These are phyloP conservation scores for Halocynthia roretzi DNA, from an alignment of 23 tunicate genomes.

Conservation along the genomic window DNA sequence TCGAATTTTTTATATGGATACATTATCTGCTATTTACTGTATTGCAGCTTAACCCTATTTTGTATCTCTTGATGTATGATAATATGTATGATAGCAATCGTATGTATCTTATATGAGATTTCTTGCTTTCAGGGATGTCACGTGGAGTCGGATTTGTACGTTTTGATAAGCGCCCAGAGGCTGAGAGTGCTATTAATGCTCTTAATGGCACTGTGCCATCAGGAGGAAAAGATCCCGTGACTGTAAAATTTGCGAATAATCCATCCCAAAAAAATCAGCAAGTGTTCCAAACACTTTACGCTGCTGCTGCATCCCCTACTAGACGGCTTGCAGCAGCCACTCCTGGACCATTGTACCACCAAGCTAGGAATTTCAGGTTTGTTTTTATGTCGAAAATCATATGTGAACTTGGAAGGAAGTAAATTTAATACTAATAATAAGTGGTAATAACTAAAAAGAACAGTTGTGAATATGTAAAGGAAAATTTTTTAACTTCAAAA, in stretches of 20 bases:
- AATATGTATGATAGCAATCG: neutral
- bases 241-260: conserved; percentile 91
- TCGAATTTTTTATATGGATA: neutral
- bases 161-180: conserved; percentile 91
- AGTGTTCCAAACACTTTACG: conserved; percentile 74
- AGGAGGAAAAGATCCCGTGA: conserved; percentile 77
- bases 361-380: conserved; percentile 78
- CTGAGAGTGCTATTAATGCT: conserved; percentile 83
- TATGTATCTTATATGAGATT: neutral
- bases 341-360: conserved; percentile 73
- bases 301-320: conserved; percentile 71
- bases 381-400: neutral
- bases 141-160: conserved; percentile 98
- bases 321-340: conserved; percentile 31
- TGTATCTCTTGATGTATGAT: neutral
- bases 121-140: conserved; percentile 59
- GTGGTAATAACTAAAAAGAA: too few relatives aligned
- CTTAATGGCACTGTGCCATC: conserved; percentile 83
- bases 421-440: neutral
- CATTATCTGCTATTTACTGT: neutral
- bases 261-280: conserved; percentile 94
- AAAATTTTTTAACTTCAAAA: neutral
- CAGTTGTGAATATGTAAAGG: neutral
- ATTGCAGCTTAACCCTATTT: neutral
- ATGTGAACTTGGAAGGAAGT: neutral